phyloP scores from a whole-genome alignment of 2,113 vertebrate species.

The Miniopterus natalensis region DNA sequence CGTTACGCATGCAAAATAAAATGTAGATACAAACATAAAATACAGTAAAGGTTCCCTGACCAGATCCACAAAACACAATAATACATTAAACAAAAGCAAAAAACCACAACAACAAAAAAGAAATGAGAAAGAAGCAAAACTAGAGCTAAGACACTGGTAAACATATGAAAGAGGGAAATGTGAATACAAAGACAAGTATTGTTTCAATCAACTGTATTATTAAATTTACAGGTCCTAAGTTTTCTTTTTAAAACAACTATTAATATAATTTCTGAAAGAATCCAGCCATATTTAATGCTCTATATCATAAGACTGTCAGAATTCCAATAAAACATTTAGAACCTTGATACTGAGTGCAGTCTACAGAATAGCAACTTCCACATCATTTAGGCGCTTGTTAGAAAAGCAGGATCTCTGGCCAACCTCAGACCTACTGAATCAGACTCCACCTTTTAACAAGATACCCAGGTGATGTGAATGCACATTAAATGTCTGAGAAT shows the following conservation, averaged over 20 bases:
- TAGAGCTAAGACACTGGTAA: conserved; percentile 88
- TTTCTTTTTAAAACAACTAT: conserved; percentile 49
- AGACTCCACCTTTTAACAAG: conserved; percentile 47
- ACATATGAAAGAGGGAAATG: conserved; percentile 86
- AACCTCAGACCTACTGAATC: not conserved
- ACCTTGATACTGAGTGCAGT: not conserved
- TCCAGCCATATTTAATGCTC: not conserved
- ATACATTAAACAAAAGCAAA: conserved; percentile 89
- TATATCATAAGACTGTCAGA: not conserved
- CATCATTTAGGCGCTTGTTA: conserved; percentile 26
- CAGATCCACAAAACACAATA: conserved; percentile 90
- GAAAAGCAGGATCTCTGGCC: conserved; percentile 11
- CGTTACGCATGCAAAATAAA: conserved; percentile 99
- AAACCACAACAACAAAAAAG: conserved; percentile 85
- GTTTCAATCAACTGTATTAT: conserved; percentile 31
- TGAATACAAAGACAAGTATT: conserved; percentile 82
- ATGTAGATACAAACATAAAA: conserved; percentile 97
- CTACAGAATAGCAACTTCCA: not conserved
- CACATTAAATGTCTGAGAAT: not conserved
- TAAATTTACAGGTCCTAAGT: conserved; percentile 15
- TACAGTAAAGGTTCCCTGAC: conserved; percentile 92
- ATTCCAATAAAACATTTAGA: not conserved
- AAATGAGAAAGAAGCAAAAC: conserved; percentile 88
- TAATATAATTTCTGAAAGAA: conserved; percentile 43
- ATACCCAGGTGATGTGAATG: not conserved